These are phyloP conservation scores for Colossoma macropomum DNA, from an alignment of 2,113 vertebrate species.

Conservation along the genomic window DNA sequence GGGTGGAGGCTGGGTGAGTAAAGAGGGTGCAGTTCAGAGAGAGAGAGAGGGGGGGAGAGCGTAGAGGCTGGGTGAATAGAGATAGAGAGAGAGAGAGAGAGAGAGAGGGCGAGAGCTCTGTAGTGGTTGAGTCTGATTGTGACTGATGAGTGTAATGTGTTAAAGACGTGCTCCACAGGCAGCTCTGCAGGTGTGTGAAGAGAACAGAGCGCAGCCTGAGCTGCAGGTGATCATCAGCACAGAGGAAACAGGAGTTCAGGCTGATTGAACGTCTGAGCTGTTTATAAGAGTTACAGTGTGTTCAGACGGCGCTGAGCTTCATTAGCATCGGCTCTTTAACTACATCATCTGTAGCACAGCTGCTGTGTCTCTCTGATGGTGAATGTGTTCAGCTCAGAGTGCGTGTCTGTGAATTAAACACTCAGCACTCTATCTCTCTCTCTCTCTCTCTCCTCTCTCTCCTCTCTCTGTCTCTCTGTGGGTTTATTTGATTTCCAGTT, in stretches of 20 bases:
- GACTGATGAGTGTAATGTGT: constrained; percentile 57
- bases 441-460: no score
- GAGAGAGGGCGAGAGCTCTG: constrained; percentile 76
- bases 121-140: constrained; percentile 5
- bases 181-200: constrained; percentile 21
- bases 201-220: no score
- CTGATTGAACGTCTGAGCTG: background rate
- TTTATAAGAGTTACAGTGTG: no score
- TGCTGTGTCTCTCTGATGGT: background rate
- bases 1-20: constrained; percentile 56
- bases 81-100: constrained; percentile 61
- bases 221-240: no score
- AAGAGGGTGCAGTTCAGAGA: constrained; percentile 66
- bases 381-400: background rate
- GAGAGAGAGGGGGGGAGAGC: background rate
- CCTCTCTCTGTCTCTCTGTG: no score
- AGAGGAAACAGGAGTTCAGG: background rate
- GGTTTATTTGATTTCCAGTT: no score
- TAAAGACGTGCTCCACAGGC: constrained; percentile 55
- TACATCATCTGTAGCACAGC: background rate
- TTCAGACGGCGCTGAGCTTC: background rate
- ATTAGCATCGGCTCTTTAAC: constrained; percentile 7
- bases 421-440: no score
- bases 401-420: constrained; percentile 4
- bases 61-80: background rate